A percentile compares a stretch with the other conserved stretches of the same genome.
phyloP scores from a whole-genome alignment of 2,888 invertebrate species.

The Bedellia somnulentella region DNA sequence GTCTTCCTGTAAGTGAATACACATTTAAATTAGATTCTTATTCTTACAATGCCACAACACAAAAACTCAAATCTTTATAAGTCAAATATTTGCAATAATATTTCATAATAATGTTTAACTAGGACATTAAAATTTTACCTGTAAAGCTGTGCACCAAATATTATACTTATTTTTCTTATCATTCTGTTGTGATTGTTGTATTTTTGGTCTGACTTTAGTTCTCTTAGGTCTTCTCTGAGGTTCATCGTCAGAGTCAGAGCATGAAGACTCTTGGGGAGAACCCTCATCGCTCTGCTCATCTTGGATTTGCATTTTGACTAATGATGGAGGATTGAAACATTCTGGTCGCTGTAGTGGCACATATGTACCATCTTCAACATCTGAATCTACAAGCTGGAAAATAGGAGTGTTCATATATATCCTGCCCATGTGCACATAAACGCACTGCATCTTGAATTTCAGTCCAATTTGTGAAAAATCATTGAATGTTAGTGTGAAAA shows the following conservation, averaged over 20 bases:
- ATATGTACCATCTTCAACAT: conserved; percentile 55
- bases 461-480: not conserved
- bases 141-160: conserved; percentile 70
- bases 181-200: conserved; percentile 25
- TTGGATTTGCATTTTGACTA: conserved; percentile 56
- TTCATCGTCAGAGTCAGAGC: conserved; percentile 65
- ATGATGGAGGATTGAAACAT: conserved; percentile 49
- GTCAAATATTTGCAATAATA: no score
- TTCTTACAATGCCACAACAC: no score
- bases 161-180: conserved; percentile 71
- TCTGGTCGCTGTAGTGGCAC: conserved; percentile 61
- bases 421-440: not conserved
- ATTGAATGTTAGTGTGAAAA: not conserved
- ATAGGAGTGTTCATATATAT: not conserved
- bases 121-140: no score
- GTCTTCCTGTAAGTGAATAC: conserved; percentile 67
- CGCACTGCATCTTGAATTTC: not conserved
- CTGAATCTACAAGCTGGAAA: conserved; percentile 49
- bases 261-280: conserved; percentile 47
- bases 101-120: no score
- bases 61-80: no score
- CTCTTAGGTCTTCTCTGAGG: conserved; percentile 52
- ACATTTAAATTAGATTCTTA: not conserved
- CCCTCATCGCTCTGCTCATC: conserved; percentile 64
- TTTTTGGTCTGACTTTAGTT: conserved; percentile 39